These are phyloP conservation scores for Diloba caeruleocephala DNA, from an alignment of 2,888 invertebrate species.

Conservation along the genomic window DNA sequence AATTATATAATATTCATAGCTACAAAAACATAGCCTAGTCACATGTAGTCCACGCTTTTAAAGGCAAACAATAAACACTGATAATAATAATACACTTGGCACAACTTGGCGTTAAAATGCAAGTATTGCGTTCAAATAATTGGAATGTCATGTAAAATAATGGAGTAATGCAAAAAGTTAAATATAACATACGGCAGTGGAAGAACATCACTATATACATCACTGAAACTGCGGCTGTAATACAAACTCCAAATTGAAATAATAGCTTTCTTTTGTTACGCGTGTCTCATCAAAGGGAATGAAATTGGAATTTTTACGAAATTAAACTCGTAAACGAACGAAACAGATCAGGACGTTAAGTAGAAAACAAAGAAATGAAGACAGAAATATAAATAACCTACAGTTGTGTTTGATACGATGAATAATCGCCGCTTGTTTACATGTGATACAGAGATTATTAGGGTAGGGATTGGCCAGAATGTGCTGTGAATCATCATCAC, in stretches of 20 bases:
- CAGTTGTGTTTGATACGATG: no score
- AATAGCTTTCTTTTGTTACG: conserved; percentile 42
- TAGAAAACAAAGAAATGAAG: conserved; percentile 12
- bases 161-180: conserved; percentile 18
- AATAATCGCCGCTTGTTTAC: no score
- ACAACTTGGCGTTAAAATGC: conserved; percentile 4
- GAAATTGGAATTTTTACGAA: conserved; percentile 42
- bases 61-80: conserved; percentile 12
- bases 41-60: neutral
- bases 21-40: conserved; percentile 1
- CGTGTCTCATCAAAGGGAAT: conserved; percentile 41
- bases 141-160: conserved; percentile 24
- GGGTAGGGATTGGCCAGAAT: no score
- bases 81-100: neutral
- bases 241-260: conserved; percentile 52
- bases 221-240: conserved; percentile 41
- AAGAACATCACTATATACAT: conserved; percentile 24
- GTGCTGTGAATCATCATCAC: no score
- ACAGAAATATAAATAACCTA: neutral
- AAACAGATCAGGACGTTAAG: conserved; percentile 26
- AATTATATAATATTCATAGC: neutral
- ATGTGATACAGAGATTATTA: no score
- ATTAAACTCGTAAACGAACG: conserved; percentile 40
- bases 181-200: conserved; percentile 31
- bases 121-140: conserved; percentile 11